Base-by-base conservation (phyloP, 1,140 invertebrate genomes). In the Tetraneura akinire region DNA sequence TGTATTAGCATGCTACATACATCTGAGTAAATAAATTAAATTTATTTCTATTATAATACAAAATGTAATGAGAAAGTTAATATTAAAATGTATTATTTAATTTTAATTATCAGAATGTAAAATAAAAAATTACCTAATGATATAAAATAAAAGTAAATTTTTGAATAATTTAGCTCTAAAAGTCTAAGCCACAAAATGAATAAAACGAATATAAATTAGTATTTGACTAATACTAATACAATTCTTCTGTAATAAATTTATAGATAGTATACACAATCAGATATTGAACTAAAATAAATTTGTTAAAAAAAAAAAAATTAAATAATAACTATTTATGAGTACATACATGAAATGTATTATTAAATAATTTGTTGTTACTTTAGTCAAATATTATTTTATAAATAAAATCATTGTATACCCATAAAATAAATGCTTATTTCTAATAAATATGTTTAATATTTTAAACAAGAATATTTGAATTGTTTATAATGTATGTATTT, bases 121-220 rank as follows among this genome's bases (percentile, higher is more conserved):
- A n/a, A n/a, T n/a, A n/a, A n/a, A n/a, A 5, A 21, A 47, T 23
- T 47, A 23, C 23, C 9, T 14, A 66, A n/a, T 66, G 37, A 37
- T 13, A 10, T 29, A 16, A 9, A 23, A 5, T 60, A 29, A 14
- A 60, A 32, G n/a, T 64, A 21, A 64, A 62, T 60, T 16, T 68
- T 68, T 23, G 42, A 71, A 18, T 49, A 29, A 71, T 51, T 2
- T 51, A 71, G 68, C 68, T 71, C 68, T 71, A 71, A 49, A 71
- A 71, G 29, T 71, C 45, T 51, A 49, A 71, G 47, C 68, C 68
- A 71, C 68, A 71, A 71, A 47, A 71, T 70, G 1, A 70, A 0
- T 51, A 71, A 71, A 47, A 71, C 49, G 1, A 70, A 0, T 51
- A 71, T 71, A 51, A 49, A 51, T 51, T 71, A 49, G 3, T 71